These are phyloP conservation scores for Netelia fuscicornis DNA, from an alignment of 2,888 invertebrate genomes.

Conservation along the genomic window DNA sequence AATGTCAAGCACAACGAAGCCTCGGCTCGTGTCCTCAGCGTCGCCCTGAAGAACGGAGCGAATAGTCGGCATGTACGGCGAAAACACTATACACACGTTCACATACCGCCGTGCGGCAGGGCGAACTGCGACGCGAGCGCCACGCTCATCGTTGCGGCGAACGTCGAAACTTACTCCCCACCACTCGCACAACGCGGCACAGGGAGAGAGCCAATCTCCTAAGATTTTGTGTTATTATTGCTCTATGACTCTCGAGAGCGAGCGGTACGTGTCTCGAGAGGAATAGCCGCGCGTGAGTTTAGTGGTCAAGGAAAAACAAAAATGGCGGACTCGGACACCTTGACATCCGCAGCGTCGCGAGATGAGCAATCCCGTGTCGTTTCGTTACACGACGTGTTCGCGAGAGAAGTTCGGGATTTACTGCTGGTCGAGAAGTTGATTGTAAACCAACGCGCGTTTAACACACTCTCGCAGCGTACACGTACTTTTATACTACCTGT, in stretches of 20 bases:
- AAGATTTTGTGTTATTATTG: background rate
- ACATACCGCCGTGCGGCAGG: slow-evolving; percentile 34
- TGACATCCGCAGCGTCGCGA: background rate
- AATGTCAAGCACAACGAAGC: background rate
- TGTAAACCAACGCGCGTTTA: background rate
- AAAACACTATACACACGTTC: background rate
- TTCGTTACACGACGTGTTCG: background rate
- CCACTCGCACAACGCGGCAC: slow-evolving; percentile 45
- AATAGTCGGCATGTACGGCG: slow-evolving; percentile 26
- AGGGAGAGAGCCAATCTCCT: slow-evolving; percentile 72
- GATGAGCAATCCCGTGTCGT: too few relatives aligned
- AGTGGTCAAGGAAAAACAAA: background rate
- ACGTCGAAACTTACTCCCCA: slow-evolving; percentile 38
- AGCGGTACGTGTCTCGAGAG: background rate
- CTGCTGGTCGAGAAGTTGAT: background rate
- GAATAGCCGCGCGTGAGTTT: background rate
- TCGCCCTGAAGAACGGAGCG: background rate
- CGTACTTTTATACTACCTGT: background rate
- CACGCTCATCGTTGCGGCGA: slow-evolving; percentile 64
- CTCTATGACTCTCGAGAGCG: background rate
- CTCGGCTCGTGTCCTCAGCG: slow-evolving; percentile 12
- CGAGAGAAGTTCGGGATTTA: background rate
- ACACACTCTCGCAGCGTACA: background rate
- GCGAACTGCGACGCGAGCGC: slow-evolving; percentile 62
- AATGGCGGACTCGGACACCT: background rate